phyloP scores from a whole-genome alignment of 2,113 vertebrate species.

The Cheilinus undulatus region DNA sequence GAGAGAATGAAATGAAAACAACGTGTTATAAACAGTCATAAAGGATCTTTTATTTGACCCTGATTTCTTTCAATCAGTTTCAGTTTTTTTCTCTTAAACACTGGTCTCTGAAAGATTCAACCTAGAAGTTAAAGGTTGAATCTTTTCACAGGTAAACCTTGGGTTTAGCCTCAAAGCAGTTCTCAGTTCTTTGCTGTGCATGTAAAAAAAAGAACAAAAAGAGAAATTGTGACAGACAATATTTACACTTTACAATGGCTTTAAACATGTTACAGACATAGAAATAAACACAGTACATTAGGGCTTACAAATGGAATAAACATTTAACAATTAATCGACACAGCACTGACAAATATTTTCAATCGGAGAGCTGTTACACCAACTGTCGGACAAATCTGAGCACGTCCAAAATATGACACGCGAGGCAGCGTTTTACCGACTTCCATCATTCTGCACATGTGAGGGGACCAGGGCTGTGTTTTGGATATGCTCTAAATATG shows the following conservation, averaged over 20 bases:
- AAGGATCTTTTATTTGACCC: conserved; percentile 67
- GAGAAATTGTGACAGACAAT: conserved; percentile 27
- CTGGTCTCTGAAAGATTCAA: background rate
- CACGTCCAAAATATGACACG: conserved; percentile 31
- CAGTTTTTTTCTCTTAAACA: conserved; percentile 16
- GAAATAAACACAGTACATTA: conserved; percentile 57
- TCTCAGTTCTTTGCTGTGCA: conserved; percentile 45
- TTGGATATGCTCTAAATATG: conserved; percentile 4
- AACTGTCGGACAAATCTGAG: conserved; percentile 24
- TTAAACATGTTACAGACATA: conserved; percentile 60
- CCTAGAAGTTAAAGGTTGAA: background rate
- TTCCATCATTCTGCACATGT: conserved; percentile 23
- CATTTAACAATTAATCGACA: conserved; percentile 57
- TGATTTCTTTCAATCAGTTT: conserved; percentile 33
- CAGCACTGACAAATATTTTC: conserved; percentile 48
- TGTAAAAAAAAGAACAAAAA: conserved; percentile 33
- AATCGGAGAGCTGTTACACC: conserved; percentile 15
- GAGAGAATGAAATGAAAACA: conserved; percentile 5
- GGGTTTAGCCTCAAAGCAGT: conserved; percentile 23
- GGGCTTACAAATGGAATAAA: conserved; percentile 61
- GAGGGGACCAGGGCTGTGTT: conserved; percentile 17
- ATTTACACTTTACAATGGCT: conserved; percentile 66
- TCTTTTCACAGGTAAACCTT: background rate
- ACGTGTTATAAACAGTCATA: conserved; percentile 39
- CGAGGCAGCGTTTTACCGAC: conserved; percentile 2